Evolutionary conservation across 2,113 vertebrate genomes (phyloP).

Genomic region (Otis tarda): DNA sequence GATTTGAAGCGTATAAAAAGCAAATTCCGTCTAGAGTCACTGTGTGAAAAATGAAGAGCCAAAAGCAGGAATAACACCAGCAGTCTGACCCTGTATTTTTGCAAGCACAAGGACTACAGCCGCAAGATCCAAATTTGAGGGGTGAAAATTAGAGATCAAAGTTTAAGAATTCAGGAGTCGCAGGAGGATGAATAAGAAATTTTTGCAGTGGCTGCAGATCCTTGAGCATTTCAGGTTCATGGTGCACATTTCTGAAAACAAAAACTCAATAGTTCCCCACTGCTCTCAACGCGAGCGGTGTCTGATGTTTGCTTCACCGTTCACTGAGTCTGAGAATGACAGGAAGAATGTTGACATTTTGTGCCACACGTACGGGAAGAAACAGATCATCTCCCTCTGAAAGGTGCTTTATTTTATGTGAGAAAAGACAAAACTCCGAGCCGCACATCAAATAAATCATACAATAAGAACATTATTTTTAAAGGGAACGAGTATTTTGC

Average conservation of each 20-base stretch:
- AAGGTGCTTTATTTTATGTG: slow-evolving; percentile 59
- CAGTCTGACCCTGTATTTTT: background rate
- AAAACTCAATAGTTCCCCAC: slow-evolving; percentile 23
- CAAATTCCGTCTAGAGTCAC: background rate
- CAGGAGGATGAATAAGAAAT: background rate
- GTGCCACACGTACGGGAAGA: slow-evolving; percentile 21
- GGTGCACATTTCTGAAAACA: slow-evolving; percentile 24
- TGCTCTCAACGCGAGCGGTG: background rate
- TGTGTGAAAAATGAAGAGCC: background rate
- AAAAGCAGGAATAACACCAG: background rate
- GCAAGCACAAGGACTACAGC: background rate
- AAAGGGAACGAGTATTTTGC: slow-evolving; percentile 62
- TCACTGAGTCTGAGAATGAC: slow-evolving; percentile 49
- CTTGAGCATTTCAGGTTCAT: background rate
- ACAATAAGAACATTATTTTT: slow-evolving; percentile 66
- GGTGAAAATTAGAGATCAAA: slow-evolving; percentile 8
- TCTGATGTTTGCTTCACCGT: slow-evolving; percentile 44
- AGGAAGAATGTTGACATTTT: slow-evolving; percentile 63
- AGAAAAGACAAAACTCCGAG: slow-evolving; percentile 57
- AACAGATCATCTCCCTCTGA: slow-evolving; percentile 55
- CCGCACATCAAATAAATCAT: slow-evolving; percentile 61
- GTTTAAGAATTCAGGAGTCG: background rate
- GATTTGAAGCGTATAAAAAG: background rate
- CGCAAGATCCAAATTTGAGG: background rate
- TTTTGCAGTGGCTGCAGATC: background rate